Conservation (phyloP, 2,888 invertebrate genomes). For the Amiota minor region DNA sequence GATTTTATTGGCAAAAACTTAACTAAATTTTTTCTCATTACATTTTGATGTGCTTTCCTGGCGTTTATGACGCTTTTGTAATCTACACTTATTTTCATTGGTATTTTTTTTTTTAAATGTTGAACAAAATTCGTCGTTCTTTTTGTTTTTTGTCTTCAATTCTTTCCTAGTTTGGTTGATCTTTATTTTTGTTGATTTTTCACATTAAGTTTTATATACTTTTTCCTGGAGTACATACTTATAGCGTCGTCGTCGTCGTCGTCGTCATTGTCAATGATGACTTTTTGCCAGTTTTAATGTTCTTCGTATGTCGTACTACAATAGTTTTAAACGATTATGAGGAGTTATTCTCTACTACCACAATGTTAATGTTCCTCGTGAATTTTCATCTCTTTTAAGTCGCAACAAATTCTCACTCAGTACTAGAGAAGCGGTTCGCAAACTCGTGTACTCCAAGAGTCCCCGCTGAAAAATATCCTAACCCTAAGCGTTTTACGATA, state of each 20-base stretch:
- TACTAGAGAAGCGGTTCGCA: slow-evolving; percentile 33
- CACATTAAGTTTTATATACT: slow-evolving; percentile 17
- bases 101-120: slow-evolving; percentile 44
- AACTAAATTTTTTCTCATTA: slow-evolving; percentile 24
- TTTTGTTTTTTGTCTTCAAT: background rate
- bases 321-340: slow-evolving; percentile 34
- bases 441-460: too few species aligned
- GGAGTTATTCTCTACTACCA: slow-evolving; percentile 17
- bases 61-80: slow-evolving; percentile 39
- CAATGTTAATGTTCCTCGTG: too few species aligned
- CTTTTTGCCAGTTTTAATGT: slow-evolving; percentile 31
- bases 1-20: background rate
- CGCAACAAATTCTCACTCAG: slow-evolving; percentile 35
- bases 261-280: background rate
- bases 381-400: too few species aligned
- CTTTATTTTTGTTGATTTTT: background rate
- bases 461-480: slow-evolving; percentile 31
- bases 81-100: slow-evolving; percentile 56
- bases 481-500: too few species aligned
- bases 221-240: background rate
- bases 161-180: background rate
- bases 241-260: background rate
- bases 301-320: slow-evolving; percentile 11
- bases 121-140: slow-evolving; percentile 5
- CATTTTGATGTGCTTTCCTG: slow-evolving; percentile 23